A percentile compares a stretch with the other conserved stretches of the same genome.
Conservation (phyloP, 2,113 vertebrate species). For the Calidris pugnax region DNA sequence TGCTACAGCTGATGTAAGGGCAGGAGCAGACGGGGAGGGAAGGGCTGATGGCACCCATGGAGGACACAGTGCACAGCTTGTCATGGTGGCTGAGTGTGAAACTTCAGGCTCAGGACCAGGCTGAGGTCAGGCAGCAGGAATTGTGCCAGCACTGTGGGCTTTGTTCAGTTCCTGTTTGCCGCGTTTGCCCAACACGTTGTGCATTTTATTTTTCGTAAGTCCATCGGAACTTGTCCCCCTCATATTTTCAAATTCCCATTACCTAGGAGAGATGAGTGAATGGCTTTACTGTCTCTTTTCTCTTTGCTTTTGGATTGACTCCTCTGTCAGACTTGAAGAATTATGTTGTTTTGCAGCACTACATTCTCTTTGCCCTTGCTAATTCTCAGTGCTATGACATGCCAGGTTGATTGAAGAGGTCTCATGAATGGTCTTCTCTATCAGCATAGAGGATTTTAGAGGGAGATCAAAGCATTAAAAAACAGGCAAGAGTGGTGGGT, state of each 20-base stretch:
- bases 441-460: not conserved
- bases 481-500: not conserved
- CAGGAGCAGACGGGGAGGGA: not conserved
- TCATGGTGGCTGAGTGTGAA: rapidly evolving
- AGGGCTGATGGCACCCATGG: rapidly evolving
- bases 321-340: not conserved
- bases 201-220: slow-evolving; percentile 15
- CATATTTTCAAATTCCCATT: not conserved
- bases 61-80: rapidly evolving
- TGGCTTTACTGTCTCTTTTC: not conserved
- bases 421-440: not conserved
- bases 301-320: not conserved
- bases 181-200: not conserved
- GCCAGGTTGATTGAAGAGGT: not conserved
- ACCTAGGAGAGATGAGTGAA: not conserved
- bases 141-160: not conserved
- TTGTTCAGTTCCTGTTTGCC: not conserved
- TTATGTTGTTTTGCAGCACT: not conserved
- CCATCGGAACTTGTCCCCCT: not conserved
- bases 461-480: not conserved
- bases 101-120: not conserved
- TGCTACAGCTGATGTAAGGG: not conserved
- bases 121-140: not conserved
- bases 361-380: not conserved
- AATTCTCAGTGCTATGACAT: not conserved